Evolutionary conservation across 2,113 vertebrate genomes (phyloP).

Genomic region (Pseudorectes ferrugineus): DNA sequence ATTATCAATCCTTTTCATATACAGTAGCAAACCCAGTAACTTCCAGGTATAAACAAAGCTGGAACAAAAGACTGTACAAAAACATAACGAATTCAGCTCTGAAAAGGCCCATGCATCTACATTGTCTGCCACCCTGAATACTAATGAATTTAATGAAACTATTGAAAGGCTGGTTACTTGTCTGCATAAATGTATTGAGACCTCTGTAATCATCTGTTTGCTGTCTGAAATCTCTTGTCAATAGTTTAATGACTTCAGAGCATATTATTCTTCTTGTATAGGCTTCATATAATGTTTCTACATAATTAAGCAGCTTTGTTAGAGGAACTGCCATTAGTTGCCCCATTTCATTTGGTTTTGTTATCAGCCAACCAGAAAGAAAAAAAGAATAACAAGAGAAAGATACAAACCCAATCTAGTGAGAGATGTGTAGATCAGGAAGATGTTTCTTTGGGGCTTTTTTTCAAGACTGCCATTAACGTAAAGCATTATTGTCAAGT

Average conservation of each 20-base stretch:
- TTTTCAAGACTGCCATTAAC: neutral
- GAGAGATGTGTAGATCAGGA: neutral
- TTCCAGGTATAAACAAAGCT: conserved; percentile 43
- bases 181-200: conserved; percentile 39
- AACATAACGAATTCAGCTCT: conserved; percentile 43
- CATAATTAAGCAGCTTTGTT: conserved; percentile 67
- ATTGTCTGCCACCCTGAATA: conserved; percentile 50
- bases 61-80: conserved; percentile 52
- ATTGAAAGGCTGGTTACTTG: conserved; percentile 45
- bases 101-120: conserved; percentile 49
- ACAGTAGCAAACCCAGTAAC: neutral
- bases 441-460: neutral
- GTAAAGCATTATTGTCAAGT: neutral
- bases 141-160: conserved; percentile 62
- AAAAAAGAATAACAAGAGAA: conserved; percentile 41
- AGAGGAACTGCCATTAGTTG: conserved; percentile 56
- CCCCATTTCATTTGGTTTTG: conserved; percentile 51
- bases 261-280: conserved; percentile 49
- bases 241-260: conserved; percentile 60
- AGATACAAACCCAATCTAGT: neutral
- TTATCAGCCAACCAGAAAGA: conserved; percentile 44
- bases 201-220: conserved; percentile 56
- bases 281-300: conserved; percentile 61
- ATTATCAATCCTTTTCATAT: neutral
- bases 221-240: conserved; percentile 59